phyloP scores from a whole-genome alignment of 2,888 invertebrate genomes.

The Epinotia nisella region DNA sequence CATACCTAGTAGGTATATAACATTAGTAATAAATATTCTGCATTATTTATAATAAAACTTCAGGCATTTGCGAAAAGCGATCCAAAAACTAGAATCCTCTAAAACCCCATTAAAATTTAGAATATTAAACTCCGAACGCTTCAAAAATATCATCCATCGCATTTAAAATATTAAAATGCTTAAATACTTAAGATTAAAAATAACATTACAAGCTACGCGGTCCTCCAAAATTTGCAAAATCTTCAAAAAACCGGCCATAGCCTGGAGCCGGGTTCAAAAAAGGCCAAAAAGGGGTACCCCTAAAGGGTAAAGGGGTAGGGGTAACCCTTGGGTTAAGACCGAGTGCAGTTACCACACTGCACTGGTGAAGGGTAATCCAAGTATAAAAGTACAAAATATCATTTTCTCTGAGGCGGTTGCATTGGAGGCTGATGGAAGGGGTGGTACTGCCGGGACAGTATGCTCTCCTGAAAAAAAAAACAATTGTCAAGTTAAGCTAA shows the following conservation, averaged over 20 bases:
- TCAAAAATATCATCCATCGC: conserved; percentile 10
- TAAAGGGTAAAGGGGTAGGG: neutral
- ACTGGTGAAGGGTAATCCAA: conserved; percentile 30
- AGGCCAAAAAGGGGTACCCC: conserved; percentile 20
- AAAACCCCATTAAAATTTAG: conserved; percentile 28
- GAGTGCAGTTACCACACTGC: conserved; percentile 37
- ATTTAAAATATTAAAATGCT: conserved; percentile 32
- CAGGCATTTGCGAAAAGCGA: conserved; percentile 39
- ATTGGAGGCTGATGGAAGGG: conserved; percentile 78
- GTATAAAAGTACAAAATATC: conserved; percentile 56
- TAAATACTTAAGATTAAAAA: conserved; percentile 21
- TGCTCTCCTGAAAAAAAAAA: conserved; percentile 67
- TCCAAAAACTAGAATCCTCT: conserved; percentile 41
- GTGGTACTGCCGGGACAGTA: conserved; percentile 74
- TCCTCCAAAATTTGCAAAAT: conserved; percentile 37
- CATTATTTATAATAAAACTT: conserved; percentile 46
- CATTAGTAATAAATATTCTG: conserved; percentile 45
- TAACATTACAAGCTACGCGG: conserved; percentile 19
- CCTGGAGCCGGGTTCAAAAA: conserved; percentile 8
- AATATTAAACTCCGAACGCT: conserved; percentile 10
- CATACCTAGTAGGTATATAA: conserved; percentile 61
- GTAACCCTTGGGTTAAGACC: conserved; percentile 25
- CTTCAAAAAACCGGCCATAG: conserved; percentile 29
- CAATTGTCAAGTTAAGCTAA: neutral
- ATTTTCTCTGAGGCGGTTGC: conserved; percentile 70